Evolutionary conservation across 2,113 vertebrate genomes (phyloP), one percentile per base, ranked within the genome.

Genomic region (Emydura subglobosa): DNA sequence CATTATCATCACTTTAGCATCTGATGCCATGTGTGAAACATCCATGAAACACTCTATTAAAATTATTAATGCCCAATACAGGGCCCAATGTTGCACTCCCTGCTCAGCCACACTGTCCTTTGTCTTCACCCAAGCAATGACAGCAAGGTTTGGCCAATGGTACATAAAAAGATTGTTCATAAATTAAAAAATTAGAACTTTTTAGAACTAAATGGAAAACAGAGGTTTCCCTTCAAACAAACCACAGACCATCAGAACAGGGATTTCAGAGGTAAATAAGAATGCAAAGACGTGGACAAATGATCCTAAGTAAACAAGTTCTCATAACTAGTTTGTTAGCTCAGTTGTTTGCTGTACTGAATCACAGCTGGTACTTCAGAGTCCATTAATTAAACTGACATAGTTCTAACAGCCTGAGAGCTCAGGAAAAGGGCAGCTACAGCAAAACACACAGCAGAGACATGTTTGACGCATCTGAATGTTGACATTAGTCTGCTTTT

Each of bases 291-390:
- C 95, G 54, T 57, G 57, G 86, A 81, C 88, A 54, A 90, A 47
- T 93, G 84, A 96, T 89, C 88, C 27, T 1, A 53, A 95, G 92
- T 86, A 85, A 88, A 78, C 61, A 8, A 10, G 55, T 11, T 91
- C 83, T 94, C 78, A 91, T 82, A 89, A 94, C 83, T 91, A 79
- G 95, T 86, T 90, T 96, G 22, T 96, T 68, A 85, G 50, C 3
- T 5, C 8, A 21, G 88, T 81, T 68, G 57, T 83, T 90, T 93
- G 79, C 90, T 44, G 1, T 6, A 1, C 86, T 82, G 83, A 49
- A 31, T 57, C 82, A 82, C 94, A 91, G 94, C 87, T 94, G 96
- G 68, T 51, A 44, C 90, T 95, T 96, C 89, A 91, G 81, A 89
- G 94, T 31, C 87, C 53, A 54, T 49, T 87, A 51, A 94, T 81